Percentiles rank a stretch among this genome's conserved stretches.
These are phyloP conservation scores for Agrochola lychnidis DNA, from an alignment of 2,888 invertebrate genomes.

Conservation along the genomic window DNA sequence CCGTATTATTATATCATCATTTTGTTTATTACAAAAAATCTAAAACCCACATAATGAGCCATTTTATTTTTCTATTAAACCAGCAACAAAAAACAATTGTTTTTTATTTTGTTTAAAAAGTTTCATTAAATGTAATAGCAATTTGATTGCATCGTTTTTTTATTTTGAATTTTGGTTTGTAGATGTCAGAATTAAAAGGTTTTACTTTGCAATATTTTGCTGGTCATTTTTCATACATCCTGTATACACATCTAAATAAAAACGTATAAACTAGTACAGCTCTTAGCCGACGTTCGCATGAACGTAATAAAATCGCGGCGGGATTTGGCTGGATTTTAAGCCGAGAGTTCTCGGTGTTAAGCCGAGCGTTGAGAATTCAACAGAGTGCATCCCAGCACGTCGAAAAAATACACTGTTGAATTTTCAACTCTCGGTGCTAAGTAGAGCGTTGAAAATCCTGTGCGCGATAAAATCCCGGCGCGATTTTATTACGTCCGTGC, in stretches of 20 bases:
- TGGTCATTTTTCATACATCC: neutral
- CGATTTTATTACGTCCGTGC: no score
- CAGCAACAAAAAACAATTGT: neutral
- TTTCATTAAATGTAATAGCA: neutral
- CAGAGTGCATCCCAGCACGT: no score
- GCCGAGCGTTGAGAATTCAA: no score
- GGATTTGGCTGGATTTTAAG: no score
- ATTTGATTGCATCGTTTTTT: conserved; percentile 1
- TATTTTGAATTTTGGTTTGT: neutral
- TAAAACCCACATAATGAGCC: conserved; percentile 3
- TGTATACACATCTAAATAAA: neutral
- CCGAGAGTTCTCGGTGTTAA: no score
- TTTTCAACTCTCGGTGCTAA: no score
- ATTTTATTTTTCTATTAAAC: conserved; percentile 1
- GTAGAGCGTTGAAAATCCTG: no score
- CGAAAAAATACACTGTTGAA: no score
- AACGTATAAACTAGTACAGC: no score
- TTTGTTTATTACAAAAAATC: conserved; percentile 13
- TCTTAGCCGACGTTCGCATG: no score
- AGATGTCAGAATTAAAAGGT: neutral
- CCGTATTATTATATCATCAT: conserved; percentile 5
- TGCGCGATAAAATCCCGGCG: no score
- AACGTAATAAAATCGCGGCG: no score
- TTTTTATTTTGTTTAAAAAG: conserved; percentile 3
- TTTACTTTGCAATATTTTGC: neutral